These are phyloP conservation scores for Zelostemma sp. DNA, from an alignment of 1,140 invertebrate species.

Conservation along the genomic window DNA sequence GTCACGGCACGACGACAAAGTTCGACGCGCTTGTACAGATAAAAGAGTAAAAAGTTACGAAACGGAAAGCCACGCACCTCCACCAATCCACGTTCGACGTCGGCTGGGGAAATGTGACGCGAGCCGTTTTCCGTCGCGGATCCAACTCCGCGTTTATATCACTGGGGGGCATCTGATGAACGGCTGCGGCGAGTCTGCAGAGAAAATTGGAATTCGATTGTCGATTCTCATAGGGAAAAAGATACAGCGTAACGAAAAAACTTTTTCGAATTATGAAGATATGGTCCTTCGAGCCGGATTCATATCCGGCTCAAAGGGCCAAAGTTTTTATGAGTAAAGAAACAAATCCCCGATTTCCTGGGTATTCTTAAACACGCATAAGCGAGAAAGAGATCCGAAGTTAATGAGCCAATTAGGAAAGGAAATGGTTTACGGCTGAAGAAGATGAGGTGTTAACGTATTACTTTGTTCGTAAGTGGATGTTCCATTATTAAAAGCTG, in stretches of 20 bases:
- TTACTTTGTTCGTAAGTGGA: conserved; percentile 58
- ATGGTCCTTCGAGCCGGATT: no score
- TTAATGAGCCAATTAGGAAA: no score
- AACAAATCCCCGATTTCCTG: no score
- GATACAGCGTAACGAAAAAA: no score
- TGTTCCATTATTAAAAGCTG: conserved; percentile 63
- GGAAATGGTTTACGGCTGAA: no score
- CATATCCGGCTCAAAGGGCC: no score
- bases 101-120: conserved; percentile 75
- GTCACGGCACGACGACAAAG: conserved; percentile 27
- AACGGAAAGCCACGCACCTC: conserved; percentile 62
- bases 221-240: no score
- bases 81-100: conserved; percentile 78
- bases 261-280: no score
- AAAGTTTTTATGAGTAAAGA: no score
- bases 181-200: conserved; percentile 64
- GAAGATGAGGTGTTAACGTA: conserved; percentile 61
- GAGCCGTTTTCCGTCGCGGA: conserved; percentile 67
- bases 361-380: no score
- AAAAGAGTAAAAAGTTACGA: conserved; percentile 15
- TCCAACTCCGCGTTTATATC: conserved; percentile 74
- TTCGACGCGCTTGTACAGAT: not conserved
- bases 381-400: no score
- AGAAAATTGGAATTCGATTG: conserved; percentile 46
- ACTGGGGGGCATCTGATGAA: conserved; percentile 77